A percentile compares a stretch with the other conserved stretches of the same genome.
Conservation (phyloP, 2,888 invertebrate species). For the Cyrtodaria siliqua region DNA sequence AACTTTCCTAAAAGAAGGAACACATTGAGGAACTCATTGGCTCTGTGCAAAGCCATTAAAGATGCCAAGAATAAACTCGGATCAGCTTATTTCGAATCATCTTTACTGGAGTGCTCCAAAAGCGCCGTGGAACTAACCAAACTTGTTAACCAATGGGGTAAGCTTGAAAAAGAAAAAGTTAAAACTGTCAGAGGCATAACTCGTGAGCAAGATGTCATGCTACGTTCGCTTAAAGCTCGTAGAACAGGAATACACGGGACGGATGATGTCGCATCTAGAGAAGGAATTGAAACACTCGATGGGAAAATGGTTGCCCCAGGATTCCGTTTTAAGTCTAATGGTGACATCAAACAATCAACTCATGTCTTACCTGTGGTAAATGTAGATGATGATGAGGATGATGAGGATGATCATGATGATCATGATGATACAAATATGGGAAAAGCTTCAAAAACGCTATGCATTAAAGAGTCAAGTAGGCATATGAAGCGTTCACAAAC, state of each 20-base stretch:
- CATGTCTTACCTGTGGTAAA: constrained; percentile 25
- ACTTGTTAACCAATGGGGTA: constrained; percentile 64
- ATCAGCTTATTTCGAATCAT: constrained; percentile 66
- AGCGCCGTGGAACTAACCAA: constrained; percentile 73
- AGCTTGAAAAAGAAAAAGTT: constrained; percentile 67
- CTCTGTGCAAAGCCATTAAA: constrained; percentile 68
- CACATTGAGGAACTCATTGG: constrained; percentile 52
- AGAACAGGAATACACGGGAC: not conserved
- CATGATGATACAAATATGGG: not conserved
- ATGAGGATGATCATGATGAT: too few species aligned
- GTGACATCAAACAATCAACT: constrained; percentile 62
- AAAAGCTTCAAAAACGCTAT: not conserved
- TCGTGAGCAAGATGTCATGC: constrained; percentile 60
- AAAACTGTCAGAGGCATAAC: constrained; percentile 56
- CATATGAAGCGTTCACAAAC: not conserved
- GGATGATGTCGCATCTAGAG: not conserved
- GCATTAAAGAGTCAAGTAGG: not conserved
- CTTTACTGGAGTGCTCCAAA: constrained; percentile 71
- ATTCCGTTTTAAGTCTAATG: constrained; percentile 72
- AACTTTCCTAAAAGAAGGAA: constrained; percentile 43
- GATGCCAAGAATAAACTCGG: constrained; percentile 72
- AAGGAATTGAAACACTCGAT: constrained; percentile 41
- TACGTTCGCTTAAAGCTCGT: constrained; percentile 43
- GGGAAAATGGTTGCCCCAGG: constrained; percentile 65
- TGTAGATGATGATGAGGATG: constrained; percentile 14